phyloP scores from a whole-genome alignment of 2,888 invertebrate species.

The Pristionchus arcanus region DNA sequence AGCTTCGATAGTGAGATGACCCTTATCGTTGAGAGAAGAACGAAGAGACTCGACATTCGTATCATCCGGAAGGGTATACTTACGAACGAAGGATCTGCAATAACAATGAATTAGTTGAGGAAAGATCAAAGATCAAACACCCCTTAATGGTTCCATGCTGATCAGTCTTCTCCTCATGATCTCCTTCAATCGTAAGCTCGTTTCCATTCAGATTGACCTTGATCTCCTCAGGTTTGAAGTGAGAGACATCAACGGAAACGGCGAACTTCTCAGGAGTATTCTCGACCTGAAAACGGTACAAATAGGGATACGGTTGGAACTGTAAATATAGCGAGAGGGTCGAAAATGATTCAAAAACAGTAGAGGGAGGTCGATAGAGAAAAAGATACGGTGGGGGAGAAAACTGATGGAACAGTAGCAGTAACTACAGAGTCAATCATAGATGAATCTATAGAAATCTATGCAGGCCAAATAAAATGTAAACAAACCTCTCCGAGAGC shows the following conservation, averaged over 20 bases:
- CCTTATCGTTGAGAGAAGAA: slow-evolving; percentile 51
- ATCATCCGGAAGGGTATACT: slow-evolving; percentile 50
- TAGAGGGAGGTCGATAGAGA: not conserved
- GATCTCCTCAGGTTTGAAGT: slow-evolving; percentile 62
- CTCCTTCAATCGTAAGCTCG: slow-evolving; percentile 62
- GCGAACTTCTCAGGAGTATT: slow-evolving; percentile 60
- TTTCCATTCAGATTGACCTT: slow-evolving; percentile 64
- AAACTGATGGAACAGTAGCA: too few relatives aligned
- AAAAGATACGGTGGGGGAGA: not conserved
- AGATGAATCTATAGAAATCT: not conserved
- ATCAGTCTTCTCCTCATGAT: slow-evolving; percentile 54
- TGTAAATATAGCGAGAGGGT: not conserved
- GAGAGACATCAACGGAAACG: slow-evolving; percentile 61
- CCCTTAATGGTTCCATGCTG: slow-evolving; percentile 52
- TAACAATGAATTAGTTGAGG: not conserved
- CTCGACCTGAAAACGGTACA: slow-evolving; percentile 54
- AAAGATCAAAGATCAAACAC: slow-evolving; percentile 43
- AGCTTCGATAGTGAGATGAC: slow-evolving; percentile 50
- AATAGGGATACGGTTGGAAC: not conserved
- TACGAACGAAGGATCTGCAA: slow-evolving; percentile 54
- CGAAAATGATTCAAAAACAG: not conserved
- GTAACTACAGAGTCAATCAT: not conserved
- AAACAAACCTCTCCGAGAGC: slow-evolving; percentile 53
- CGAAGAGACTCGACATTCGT: slow-evolving; percentile 43
- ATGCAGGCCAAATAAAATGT: not conserved